Percentiles rank a stretch among this genome's conserved stretches.
Conservation (phyloP, 2,888 invertebrate species). For the Callosobruchus maculatus region DNA sequence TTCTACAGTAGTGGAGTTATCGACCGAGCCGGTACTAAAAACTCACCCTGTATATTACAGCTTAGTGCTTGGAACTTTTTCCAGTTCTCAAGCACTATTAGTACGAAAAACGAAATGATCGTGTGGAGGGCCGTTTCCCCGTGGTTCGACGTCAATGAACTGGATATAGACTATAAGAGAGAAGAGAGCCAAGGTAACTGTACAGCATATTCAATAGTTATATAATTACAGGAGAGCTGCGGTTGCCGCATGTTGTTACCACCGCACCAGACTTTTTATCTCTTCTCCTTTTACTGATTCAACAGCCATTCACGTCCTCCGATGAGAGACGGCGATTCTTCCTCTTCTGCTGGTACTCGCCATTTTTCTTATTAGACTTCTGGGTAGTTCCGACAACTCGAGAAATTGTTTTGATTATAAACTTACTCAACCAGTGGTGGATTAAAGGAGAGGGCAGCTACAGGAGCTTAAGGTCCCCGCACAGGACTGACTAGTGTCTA, state of each 20-base stretch:
- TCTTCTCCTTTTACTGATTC: constrained; percentile 20
- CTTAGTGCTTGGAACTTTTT: too few relatives aligned
- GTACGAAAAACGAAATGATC: not conserved
- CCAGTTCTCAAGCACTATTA: too few relatives aligned
- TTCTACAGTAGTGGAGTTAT: too few relatives aligned
- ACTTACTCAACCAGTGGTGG: too few relatives aligned
- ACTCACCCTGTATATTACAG: too few relatives aligned
- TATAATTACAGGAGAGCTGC: constrained; percentile 40
- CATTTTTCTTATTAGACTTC: not conserved
- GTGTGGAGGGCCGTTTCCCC: not conserved
- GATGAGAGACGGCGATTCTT: constrained; percentile 7
- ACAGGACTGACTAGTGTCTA: too few relatives aligned
- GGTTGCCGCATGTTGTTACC: constrained; percentile 31
- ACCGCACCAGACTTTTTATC: not conserved
- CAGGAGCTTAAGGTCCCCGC: too few relatives aligned
- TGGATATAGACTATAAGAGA: constrained; percentile 34
- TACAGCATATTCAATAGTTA: constrained; percentile 40
- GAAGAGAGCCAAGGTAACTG: constrained; percentile 40
- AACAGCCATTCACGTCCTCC: constrained; percentile 18
- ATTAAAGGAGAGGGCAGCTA: too few relatives aligned
- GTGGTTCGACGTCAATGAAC: constrained; percentile 21
- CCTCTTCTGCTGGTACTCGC: constrained; percentile 1
- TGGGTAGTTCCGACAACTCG: not conserved
- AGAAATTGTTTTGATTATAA: not conserved
- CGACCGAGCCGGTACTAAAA: too few relatives aligned